Evolutionary conservation across 1,140 invertebrate genomes (phyloP), one percentile per base, ranked within the genome.

Genomic region (Drosophila navojoa): DNA sequence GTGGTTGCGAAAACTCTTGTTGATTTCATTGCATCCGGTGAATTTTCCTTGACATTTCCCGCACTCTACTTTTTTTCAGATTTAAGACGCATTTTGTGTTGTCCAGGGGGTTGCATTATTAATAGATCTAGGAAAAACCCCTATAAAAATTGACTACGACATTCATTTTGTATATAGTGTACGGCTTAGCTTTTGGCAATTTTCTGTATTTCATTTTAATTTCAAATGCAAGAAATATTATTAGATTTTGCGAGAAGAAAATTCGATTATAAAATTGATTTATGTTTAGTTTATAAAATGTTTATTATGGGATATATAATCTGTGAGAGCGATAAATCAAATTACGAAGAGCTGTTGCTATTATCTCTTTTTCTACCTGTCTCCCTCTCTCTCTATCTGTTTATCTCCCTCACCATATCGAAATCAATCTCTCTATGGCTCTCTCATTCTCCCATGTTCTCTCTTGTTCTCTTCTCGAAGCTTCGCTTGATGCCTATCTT

Each of bases 1-100:
- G 81, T 85, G 81, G 82, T 86, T 81, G 81, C 74, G 63, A 82
- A 82, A 60, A 75, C 32, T 70, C 47, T 68, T n/a, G 44, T 54
- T 50, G 53, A 67, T 78, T 86, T 85, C 76, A 87, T 79, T 70
- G 78, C 78, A 78, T 78, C 67, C 82, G 81, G 44, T 25, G 45
- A 32, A 53, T 29, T 75, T 75, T 71, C 27, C 19, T 22, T 27
- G 49, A 50, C 54, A 59, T 71, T 71, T 72, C 19, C 40, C 29
- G 44, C 45, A 25, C 22, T 7, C 16, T 32, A 10, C 35, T 45
- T 27, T 19, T n/a, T 38, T n/a, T 9, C 13, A 11, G 15, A 29
- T 29, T 63, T 22, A 47, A 52, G 54, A 29, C 63, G 59, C 44
- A 47, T 22, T 50, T 62, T 11, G 13, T 5, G 40, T 52, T 52